phyloP scores from a whole-genome alignment of 2,888 invertebrate genomes.

The Sipunculus nudus region DNA sequence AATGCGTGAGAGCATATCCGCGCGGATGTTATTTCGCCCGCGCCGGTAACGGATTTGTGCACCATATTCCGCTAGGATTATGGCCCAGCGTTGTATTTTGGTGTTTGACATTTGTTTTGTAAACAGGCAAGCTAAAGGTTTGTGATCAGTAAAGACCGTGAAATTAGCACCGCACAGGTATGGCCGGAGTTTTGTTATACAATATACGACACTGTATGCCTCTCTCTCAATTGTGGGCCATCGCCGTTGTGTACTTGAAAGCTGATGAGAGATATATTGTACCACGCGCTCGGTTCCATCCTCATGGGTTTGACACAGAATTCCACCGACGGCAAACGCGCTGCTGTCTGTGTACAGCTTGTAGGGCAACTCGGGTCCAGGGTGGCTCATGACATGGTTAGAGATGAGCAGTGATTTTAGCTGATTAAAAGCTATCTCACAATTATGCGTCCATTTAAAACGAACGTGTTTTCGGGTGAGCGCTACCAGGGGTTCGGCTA shows the following conservation, averaged over 20 bases:
- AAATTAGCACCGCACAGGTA: constrained; percentile 10
- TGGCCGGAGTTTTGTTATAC: constrained; percentile 2
- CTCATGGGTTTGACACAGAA: background rate
- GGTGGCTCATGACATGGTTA: background rate
- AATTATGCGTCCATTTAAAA: background rate
- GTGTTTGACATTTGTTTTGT: constrained; percentile 8
- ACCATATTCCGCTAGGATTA: constrained; percentile 9
- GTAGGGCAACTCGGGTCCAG: background rate
- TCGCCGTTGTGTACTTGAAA: background rate
- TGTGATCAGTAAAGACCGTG: constrained; percentile 14
- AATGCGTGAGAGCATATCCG: too few relatives aligned
- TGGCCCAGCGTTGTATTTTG: constrained; percentile 10
- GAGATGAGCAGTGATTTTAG: background rate
- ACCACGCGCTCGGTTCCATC: background rate
- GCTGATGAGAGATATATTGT: background rate
- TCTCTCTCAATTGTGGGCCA: background rate
- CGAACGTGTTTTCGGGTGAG: background rate
- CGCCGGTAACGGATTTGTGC: background rate
- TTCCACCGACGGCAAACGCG: constrained; percentile 3
- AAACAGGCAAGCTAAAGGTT: constrained; percentile 8
- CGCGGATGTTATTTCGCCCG: background rate
- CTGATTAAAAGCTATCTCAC: constrained; percentile 2
- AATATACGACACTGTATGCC: background rate
- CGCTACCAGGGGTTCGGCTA: constrained; percentile 1
- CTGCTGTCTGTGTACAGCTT: constrained; percentile 14